Percentiles rank a stretch among this genome's conserved stretches.
phyloP scores from a whole-genome alignment of 2,797 vertebrate species.

The Borostomias antarcticus region DNA sequence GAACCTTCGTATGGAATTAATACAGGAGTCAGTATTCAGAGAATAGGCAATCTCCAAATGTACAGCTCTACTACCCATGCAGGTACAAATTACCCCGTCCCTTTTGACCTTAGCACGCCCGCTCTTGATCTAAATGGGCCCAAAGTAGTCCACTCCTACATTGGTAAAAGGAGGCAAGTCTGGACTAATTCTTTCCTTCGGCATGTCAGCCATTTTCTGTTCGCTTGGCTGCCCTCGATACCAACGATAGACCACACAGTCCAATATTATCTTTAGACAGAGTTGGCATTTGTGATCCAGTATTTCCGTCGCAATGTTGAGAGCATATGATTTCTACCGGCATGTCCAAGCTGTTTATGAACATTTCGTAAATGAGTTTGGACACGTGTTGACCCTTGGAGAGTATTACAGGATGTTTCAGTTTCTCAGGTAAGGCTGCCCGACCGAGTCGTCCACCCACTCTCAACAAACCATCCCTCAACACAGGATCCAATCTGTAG shows the following conservation, averaged over 20 bases:
- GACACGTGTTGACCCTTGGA: constrained; percentile 23
- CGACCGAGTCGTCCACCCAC: constrained; percentile 10
- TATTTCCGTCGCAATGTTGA: constrained; percentile 12
- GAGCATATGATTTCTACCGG: constrained; percentile 30
- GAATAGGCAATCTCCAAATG: too few relatives aligned
- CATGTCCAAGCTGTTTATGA: constrained; percentile 20
- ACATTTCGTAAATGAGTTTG: constrained; percentile 30
- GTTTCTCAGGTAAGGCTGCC: constrained; percentile 17
- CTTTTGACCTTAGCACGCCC: too few relatives aligned
- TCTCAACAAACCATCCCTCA: neutral
- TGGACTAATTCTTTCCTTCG: constrained; percentile 5
- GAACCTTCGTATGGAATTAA: too few relatives aligned
- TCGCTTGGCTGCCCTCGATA: neutral
- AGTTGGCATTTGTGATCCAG: constrained; percentile 15
- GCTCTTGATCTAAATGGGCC: too few relatives aligned
- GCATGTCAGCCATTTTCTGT: constrained; percentile 25
- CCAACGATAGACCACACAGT: constrained; percentile 11
- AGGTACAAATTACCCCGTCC: too few relatives aligned
- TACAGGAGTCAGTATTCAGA: too few relatives aligned
- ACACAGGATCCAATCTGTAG: neutral
- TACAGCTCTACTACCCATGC: too few relatives aligned
- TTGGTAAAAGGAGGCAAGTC: constrained; percentile 21
- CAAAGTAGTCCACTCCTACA: neutral
- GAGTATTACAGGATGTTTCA: constrained; percentile 28
- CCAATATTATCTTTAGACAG: constrained; percentile 14